Percentiles rank a stretch among this genome's conserved stretches.
These are phyloP conservation scores for Pelobates fuscus DNA, from an alignment of 2,113 vertebrate species.

Conservation along the genomic window DNA sequence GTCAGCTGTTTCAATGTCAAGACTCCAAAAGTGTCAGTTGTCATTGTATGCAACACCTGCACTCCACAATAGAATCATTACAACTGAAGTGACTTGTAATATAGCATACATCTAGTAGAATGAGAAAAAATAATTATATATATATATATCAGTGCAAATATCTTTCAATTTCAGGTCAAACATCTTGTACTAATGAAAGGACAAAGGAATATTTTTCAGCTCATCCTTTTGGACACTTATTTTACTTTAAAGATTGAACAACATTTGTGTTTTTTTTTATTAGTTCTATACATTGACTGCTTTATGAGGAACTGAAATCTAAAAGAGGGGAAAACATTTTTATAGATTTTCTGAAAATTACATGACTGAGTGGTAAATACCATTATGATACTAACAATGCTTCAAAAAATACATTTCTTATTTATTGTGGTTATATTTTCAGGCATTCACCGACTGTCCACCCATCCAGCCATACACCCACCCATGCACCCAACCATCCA, in stretches of 20 bases:
- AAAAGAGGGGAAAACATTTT: constrained; percentile 10
- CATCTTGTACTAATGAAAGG: neutral
- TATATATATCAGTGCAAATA: constrained; percentile 18
- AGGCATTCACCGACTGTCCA: too few species aligned
- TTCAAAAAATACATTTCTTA: too few species aligned
- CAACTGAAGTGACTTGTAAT: constrained; percentile 12
- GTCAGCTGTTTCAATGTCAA: neutral
- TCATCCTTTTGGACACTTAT: too few species aligned
- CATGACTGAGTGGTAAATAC: too few species aligned
- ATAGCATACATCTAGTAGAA: constrained; percentile 5
- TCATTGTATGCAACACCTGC: constrained; percentile 1
- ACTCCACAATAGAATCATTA: constrained; percentile 23
- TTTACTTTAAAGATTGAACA: too few species aligned
- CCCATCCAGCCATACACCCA: too few species aligned
- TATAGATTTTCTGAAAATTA: neutral
- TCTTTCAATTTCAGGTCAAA: neutral
- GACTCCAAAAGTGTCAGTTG: neutral
- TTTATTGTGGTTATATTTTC: too few species aligned
- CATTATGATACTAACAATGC: too few species aligned
- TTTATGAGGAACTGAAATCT: neutral
- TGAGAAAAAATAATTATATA: neutral
- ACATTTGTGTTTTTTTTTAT: too few species aligned
- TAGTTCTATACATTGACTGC: neutral
- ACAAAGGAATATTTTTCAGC: neutral
- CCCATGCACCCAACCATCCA: too few species aligned